phyloP scores from a whole-genome alignment of 2,888 invertebrate species.

The Leptopterna dolabrata region DNA sequence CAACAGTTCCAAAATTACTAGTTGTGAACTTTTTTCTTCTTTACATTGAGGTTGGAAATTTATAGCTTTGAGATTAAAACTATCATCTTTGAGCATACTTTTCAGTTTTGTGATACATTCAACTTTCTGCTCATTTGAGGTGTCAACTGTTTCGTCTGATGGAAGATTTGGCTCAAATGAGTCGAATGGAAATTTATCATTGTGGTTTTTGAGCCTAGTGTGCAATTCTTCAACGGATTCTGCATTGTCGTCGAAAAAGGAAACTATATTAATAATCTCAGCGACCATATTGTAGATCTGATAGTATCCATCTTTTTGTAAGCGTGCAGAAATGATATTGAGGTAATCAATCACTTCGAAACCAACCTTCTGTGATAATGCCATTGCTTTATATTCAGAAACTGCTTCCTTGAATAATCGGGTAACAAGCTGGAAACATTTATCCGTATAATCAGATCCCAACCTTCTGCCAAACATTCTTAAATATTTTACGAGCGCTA shows the following conservation, averaged over 20 bases:
- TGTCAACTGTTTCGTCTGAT: background rate
- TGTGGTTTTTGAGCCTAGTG: background rate
- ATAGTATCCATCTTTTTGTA: background rate
- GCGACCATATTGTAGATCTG: background rate
- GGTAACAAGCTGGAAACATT: no score
- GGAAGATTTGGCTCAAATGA: background rate
- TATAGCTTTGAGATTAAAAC: background rate
- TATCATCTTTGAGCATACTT: background rate
- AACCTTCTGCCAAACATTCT: no score
- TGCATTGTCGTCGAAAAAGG: background rate
- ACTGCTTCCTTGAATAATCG: no score
- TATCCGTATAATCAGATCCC: no score
- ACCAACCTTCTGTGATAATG: background rate
- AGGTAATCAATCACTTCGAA: background rate
- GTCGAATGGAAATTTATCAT: background rate
- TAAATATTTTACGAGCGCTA: no score
- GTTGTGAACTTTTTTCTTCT: background rate
- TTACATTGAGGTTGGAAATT: background rate
- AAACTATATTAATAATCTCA: background rate
- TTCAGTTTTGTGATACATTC: background rate
- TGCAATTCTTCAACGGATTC: background rate
- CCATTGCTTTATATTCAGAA: no score
- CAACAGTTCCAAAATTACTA: background rate
- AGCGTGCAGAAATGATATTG: background rate
- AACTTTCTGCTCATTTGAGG: background rate